Percentiles rank a stretch among this genome's conserved stretches.
These are phyloP conservation scores for Phalacrocorax aristotelis DNA, from an alignment of 2,113 vertebrate genomes.

Conservation along the genomic window DNA sequence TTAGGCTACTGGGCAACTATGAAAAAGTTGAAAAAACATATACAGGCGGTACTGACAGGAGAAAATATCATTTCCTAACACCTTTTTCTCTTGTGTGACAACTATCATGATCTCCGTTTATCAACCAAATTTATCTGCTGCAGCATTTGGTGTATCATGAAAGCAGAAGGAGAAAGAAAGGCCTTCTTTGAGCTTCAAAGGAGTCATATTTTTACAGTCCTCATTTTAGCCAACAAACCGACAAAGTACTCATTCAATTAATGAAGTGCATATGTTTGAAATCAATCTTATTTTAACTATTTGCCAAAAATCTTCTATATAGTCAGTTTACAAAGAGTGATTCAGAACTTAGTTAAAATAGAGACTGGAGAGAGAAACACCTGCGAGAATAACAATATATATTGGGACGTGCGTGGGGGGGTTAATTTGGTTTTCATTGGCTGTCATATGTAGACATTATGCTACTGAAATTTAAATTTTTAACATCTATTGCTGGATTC, in stretches of 20 bases:
- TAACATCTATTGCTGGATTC: not conserved
- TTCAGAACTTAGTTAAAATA: not conserved
- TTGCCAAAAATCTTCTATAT: not conserved
- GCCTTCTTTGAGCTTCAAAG: not conserved
- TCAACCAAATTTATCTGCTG: not conserved
- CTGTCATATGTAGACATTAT: not conserved
- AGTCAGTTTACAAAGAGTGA: not conserved
- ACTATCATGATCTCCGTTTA: not conserved
- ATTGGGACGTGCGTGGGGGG: too few species aligned
- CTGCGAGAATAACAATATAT: not conserved
- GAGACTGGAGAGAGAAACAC: not conserved
- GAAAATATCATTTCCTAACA: not conserved
- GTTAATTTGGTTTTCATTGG: not conserved
- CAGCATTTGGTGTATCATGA: not conserved
- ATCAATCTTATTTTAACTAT: not conserved
- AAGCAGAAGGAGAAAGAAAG: not conserved
- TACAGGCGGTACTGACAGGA: not conserved
- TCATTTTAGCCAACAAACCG: not conserved
- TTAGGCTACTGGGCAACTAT: not conserved
- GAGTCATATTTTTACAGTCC: not conserved
- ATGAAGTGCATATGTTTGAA: not conserved
- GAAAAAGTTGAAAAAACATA: not conserved
- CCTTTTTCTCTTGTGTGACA: not conserved
- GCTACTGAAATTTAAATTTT: not conserved
- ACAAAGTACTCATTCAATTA: not conserved